Evolutionary conservation across 2,888 invertebrate species (phyloP).

Genomic region (Ophion slaviceki): DNA sequence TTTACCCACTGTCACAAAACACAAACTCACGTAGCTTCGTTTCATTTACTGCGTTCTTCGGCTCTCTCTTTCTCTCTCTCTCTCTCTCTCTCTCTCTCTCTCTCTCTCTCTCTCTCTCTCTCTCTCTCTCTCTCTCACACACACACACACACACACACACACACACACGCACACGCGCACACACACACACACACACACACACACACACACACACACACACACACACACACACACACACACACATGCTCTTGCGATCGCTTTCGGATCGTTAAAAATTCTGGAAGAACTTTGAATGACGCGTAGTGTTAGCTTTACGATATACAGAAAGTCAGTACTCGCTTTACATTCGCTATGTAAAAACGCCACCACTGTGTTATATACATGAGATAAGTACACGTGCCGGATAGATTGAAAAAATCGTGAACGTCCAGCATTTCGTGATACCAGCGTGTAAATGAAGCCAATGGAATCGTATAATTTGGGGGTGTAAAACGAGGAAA

Average conservation of each 20-base stretch:
- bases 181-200: no score
- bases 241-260: neutral
- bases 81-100: no score
- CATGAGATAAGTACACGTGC: neutral
- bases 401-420: neutral
- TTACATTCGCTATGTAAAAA: slow-evolving; percentile 21
- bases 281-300: slow-evolving; percentile 55
- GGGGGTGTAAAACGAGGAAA: no score
- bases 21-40: slow-evolving; percentile 35
- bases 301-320: slow-evolving; percentile 51
- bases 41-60: slow-evolving; percentile 56
- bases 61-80: slow-evolving; percentile 7
- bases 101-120: slow-evolving; percentile 5
- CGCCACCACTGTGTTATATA: neutral
- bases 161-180: no score
- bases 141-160: no score
- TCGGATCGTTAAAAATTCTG: slow-evolving; percentile 41
- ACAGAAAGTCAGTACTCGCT: slow-evolving; percentile 38
- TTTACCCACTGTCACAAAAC: slow-evolving; percentile 26
- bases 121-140: neutral
- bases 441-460: neutral
- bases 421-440: slow-evolving; percentile 17
- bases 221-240: no score
- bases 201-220: no score
- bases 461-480: neutral